phyloP scores from a whole-genome alignment of 2,797 vertebrate species.

The Phoebastria nigripes region DNA sequence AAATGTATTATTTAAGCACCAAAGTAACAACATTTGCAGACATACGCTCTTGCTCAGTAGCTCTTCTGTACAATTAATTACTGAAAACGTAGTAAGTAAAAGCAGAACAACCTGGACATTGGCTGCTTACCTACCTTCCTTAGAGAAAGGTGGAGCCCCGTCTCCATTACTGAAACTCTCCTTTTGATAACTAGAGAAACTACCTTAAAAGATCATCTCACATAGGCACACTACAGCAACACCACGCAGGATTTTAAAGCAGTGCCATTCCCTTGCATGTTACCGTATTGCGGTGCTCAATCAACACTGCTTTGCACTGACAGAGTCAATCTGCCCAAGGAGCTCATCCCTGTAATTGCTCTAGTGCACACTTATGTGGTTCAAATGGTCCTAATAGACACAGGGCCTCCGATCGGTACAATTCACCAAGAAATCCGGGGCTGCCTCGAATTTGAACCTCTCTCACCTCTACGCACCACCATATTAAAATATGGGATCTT shows the following conservation, averaged over 20 bases:
- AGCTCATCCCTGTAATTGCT: background rate
- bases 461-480: background rate
- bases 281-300: background rate
- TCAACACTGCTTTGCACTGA: background rate
- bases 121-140: background rate
- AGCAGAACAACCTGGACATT: background rate
- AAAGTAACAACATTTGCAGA: background rate
- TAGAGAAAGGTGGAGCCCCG: background rate
- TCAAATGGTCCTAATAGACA: background rate
- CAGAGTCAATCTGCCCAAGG: background rate
- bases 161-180: background rate
- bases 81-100: background rate
- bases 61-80: background rate
- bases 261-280: rapidly evolving
- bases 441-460: background rate
- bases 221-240: background rate
- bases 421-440: background rate
- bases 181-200: background rate
- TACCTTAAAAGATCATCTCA: background rate
- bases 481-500: background rate
- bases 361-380: background rate
- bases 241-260: background rate
- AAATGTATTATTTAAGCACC: background rate
- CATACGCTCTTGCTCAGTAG: background rate
- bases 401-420: background rate